phyloP scores from a whole-genome alignment of 2,888 invertebrate species.

The Oxystoma pomonae region DNA sequence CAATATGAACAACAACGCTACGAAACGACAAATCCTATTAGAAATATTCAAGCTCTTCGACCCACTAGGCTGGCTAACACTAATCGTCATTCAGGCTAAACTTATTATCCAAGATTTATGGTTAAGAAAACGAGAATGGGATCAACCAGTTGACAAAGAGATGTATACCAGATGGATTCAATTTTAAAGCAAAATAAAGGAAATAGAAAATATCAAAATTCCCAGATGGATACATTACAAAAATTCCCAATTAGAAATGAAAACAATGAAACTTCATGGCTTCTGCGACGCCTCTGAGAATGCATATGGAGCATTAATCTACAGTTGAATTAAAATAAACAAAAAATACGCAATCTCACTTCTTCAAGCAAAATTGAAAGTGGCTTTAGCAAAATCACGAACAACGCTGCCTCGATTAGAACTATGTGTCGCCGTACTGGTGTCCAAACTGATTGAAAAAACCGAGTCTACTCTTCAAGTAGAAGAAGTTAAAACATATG shows the following conservation, averaged over 20 bases:
- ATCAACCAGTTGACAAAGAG: background rate
- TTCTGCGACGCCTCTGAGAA: background rate
- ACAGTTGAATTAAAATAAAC: no score
- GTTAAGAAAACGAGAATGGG: background rate
- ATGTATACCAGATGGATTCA: background rate
- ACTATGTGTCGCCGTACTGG: no score
- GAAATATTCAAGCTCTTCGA: background rate
- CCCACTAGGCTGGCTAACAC: background rate
- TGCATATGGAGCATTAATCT: background rate
- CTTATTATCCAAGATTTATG: background rate
- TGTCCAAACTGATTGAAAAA: no score
- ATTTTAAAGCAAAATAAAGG: background rate
- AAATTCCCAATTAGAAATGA: background rate
- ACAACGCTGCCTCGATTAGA: no score
- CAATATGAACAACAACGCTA: no score
- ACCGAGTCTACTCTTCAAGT: no score
- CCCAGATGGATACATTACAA: background rate
- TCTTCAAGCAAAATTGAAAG: no score
- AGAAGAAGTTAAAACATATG: no score
- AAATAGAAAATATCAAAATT: background rate
- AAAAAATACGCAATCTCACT: no score
- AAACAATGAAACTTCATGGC: background rate
- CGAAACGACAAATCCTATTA: background rate
- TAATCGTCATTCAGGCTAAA: background rate
- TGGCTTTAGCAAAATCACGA: no score